These are phyloP conservation scores for Gortyna flavago DNA, from an alignment of 2,888 invertebrate species.

Conservation along the genomic window DNA sequence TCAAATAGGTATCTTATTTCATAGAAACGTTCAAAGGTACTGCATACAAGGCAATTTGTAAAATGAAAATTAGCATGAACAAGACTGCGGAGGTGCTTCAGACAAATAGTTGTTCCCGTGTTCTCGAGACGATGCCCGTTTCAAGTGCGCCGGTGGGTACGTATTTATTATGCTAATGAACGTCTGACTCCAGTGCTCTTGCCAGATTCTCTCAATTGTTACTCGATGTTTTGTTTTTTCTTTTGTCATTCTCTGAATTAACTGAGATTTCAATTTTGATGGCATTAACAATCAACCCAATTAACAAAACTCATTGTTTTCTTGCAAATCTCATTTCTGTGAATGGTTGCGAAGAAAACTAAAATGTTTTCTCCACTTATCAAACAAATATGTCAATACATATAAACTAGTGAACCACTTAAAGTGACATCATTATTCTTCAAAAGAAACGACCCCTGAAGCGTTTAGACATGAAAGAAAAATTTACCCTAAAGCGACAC, in stretches of 20 bases:
- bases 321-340: slow-evolving; percentile 7
- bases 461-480: slow-evolving; percentile 72
- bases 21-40: slow-evolving; percentile 52
- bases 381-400: slow-evolving; percentile 46
- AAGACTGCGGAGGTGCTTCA: slow-evolving; percentile 75
- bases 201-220: slow-evolving; percentile 66
- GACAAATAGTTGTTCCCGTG: slow-evolving; percentile 77
- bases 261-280: slow-evolving; percentile 42
- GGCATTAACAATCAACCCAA: slow-evolving; percentile 13
- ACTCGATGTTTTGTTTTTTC: slow-evolving; percentile 43
- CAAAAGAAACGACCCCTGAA: slow-evolving; percentile 70
- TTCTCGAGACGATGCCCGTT: slow-evolving; percentile 73
- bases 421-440: slow-evolving; percentile 70
- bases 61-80: slow-evolving; percentile 82
- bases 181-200: slow-evolving; percentile 72
- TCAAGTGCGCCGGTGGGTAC: slow-evolving; percentile 60
- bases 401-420: slow-evolving; percentile 53
- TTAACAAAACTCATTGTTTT: slow-evolving; percentile 26
- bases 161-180: slow-evolving; percentile 86
- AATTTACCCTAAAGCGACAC: slow-evolving; percentile 60
- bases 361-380: slow-evolving; percentile 18
- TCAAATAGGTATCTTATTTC: slow-evolving; percentile 49
- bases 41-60: slow-evolving; percentile 72
- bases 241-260: slow-evolving; percentile 32
- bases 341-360: slow-evolving; percentile 10